These are phyloP conservation scores for Xylocampa areola DNA, from an alignment of 2,888 invertebrate genomes.

Conservation along the genomic window DNA sequence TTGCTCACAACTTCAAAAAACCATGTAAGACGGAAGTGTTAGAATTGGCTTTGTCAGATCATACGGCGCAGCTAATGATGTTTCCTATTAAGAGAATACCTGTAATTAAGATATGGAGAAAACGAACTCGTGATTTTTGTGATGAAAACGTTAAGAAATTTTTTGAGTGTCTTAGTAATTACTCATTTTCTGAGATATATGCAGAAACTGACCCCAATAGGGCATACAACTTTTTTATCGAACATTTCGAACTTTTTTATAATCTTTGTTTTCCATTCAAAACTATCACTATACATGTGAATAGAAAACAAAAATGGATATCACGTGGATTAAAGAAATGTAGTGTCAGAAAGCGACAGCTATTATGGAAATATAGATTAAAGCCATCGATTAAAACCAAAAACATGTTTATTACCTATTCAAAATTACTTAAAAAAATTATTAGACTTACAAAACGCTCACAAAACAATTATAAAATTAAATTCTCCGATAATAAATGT, in stretches of 20 bases:
- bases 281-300: constrained; percentile 6
- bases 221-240: constrained; percentile 9
- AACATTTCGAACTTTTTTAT: constrained; percentile 9
- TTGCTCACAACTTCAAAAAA: too few species aligned
- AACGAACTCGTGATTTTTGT: constrained; percentile 1
- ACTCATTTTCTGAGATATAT: constrained; percentile 12
- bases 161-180: constrained; percentile 5
- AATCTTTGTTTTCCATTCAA: constrained; percentile 10
- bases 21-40: too few species aligned
- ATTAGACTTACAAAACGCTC: too few species aligned
- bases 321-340: too few species aligned
- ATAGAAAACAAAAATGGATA: too few species aligned
- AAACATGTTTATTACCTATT: constrained; percentile 8
- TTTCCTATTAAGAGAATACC: too few species aligned
- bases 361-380: too few species aligned
- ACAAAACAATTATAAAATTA: too few species aligned
- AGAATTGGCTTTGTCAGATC: too few species aligned
- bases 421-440: constrained; percentile 9
- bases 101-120: too few species aligned
- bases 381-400: constrained; percentile 8
- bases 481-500: constrained; percentile 2
- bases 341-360: too few species aligned
- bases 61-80: too few species aligned
- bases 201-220: constrained; percentile 7
- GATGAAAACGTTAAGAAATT: constrained; percentile 7